A percentile compares a stretch with the other conserved stretches of the same genome.
phyloP scores from a whole-genome alignment of 2,797 vertebrate genomes.

The Benthosema pterotum region DNA sequence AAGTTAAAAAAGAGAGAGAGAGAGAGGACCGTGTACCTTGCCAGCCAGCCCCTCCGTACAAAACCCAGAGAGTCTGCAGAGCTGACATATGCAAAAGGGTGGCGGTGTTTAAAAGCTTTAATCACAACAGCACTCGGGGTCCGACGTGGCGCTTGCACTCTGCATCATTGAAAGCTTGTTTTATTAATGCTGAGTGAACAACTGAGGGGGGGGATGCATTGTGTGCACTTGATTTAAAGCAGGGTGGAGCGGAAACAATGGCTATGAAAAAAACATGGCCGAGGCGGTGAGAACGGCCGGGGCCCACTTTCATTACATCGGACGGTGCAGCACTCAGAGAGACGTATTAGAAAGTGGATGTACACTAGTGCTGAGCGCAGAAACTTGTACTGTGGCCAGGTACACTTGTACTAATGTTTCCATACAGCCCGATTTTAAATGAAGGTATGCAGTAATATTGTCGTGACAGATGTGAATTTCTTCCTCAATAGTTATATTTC shows the following conservation, averaged over 20 bases:
- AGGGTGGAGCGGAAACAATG: constrained; percentile 79
- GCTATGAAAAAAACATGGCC: constrained; percentile 78
- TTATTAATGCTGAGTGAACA: constrained; percentile 82
- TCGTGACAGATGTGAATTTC: too few species aligned
- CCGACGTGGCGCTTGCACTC: constrained; percentile 62
- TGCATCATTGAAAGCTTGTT: constrained; percentile 78
- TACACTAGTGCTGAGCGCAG: constrained; percentile 6
- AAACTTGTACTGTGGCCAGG: constrained; percentile 12
- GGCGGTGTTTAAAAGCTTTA: constrained; percentile 80
- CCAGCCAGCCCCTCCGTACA: constrained; percentile 27
- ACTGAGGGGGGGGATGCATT: constrained; percentile 55
- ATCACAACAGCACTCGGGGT: constrained; percentile 67
- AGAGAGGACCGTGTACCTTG: constrained; percentile 31
- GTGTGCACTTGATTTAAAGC: constrained; percentile 79
- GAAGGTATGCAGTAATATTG: neutral
- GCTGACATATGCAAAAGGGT: constrained; percentile 75
- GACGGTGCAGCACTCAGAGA: constrained; percentile 40
- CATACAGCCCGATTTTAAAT: constrained; percentile 6
- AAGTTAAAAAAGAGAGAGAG: constrained; percentile 24
- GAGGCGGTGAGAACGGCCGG: constrained; percentile 46
- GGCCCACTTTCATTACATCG: constrained; percentile 64
- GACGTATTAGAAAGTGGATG: constrained; percentile 32
- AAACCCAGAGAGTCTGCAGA: constrained; percentile 35
- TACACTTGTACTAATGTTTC: constrained; percentile 3
- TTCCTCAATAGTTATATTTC: neutral